phyloP scores from a whole-genome alignment of 2,113 vertebrate species.

The Pelobates fuscus region DNA sequence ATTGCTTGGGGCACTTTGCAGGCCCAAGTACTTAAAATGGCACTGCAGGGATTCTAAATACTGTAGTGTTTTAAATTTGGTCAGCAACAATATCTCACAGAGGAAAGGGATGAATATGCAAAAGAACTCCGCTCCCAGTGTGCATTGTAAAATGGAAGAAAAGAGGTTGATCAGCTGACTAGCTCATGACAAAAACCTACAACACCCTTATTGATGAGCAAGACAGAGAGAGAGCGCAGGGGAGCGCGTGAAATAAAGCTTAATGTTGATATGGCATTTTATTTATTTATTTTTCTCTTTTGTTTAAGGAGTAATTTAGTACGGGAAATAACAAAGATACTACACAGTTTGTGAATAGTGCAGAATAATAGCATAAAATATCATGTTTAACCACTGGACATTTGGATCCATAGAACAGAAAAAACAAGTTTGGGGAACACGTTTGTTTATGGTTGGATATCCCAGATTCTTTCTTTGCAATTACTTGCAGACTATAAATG shows the following conservation, averaged over 20 bases:
- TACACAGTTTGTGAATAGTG: neutral
- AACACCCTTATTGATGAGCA: constrained; percentile 61
- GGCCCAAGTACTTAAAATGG: constrained; percentile 78
- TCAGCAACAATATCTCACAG: constrained; percentile 72
- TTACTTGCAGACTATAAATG: no score
- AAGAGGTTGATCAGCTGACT: constrained; percentile 63
- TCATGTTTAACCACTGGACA: no score
- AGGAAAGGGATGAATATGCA: constrained; percentile 71
- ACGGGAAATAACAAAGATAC: neutral
- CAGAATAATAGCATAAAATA: neutral
- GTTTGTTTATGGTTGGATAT: no score
- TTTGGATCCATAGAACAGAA: no score
- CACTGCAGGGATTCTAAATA: constrained; percentile 73
- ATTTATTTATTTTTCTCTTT: neutral
- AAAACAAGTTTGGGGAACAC: no score
- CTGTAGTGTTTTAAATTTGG: constrained; percentile 79
- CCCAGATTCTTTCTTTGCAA: no score
- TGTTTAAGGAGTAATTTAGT: neutral
- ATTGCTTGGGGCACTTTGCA: constrained; percentile 79
- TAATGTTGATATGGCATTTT: constrained; percentile 1
- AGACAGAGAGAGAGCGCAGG: constrained; percentile 61
- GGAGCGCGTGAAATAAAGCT: neutral
- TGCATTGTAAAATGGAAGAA: constrained; percentile 67
- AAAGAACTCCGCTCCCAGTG: constrained; percentile 56
- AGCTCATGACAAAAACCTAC: constrained; percentile 68